Base-by-base conservation (phyloP, 2,888 invertebrate species). In the Prosapia bicincta region DNA sequence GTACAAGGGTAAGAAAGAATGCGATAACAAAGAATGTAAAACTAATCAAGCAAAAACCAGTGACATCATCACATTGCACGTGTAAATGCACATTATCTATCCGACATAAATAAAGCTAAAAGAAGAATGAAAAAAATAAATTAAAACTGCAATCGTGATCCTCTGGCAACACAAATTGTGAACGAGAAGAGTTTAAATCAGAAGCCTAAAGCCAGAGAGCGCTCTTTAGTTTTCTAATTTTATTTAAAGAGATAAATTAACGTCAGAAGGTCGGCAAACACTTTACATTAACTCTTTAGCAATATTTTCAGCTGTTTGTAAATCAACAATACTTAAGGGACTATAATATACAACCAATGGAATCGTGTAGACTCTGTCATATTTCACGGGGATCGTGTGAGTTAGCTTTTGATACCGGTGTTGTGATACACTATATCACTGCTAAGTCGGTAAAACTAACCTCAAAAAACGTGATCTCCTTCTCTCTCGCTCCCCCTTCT, bases 351-450 rank as follows among this genome's bases (percentile, higher is more conserved):
- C 54, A 43, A 43, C 54, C 71, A 54, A 65, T 71, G 13, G 71
- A 71, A 71, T 71, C 71, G 71, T 71, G 71, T 71, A 65, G 65
- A 28, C 65, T 71, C 65, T 66, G 26, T 71, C 71, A 66, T 71
- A 71, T 71, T 71, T 71, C 71, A 65, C 71, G 26, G 26, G 43
- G 26, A 54, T 71, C 71, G 71, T 71, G 71, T 71, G 71, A 71
- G 66, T 65, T 65, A 38, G 28, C 69, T 66, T 71, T 71, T 71
- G 71, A 71, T 71, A 54, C 66, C 28, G 65, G 65, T n/a, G 26
- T 26, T 65, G 66, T 71, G 71, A 71, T 71, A 71, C 28, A 65
- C 65, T 71, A 71, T 71, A 71, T 71, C 71, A 71, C 65, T 71
- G 71, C 28, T 24, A 65, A 26, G 28, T 28, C 71, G 66, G 67